A percentile compares a stretch with the other conserved stretches of the same genome.
phyloP scores from a whole-genome alignment of 1,140 invertebrate species.

The Sitobion miscanthi region DNA sequence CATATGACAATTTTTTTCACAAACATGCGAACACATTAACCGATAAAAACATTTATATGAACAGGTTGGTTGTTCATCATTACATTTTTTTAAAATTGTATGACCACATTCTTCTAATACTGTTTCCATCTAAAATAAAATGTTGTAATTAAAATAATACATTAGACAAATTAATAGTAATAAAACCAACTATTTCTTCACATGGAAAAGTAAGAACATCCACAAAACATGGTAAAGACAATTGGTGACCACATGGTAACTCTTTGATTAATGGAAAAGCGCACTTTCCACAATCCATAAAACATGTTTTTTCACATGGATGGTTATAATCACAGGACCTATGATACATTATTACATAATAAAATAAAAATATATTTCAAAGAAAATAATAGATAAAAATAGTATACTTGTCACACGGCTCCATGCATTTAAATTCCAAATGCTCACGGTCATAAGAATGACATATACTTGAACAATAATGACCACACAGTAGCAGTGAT shows the following conservation, averaged over 20 bases:
- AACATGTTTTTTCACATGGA: constrained; percentile 65
- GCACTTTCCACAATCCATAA: constrained; percentile 64
- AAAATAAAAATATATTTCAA: background rate
- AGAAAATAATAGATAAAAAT: background rate
- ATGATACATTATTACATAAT: background rate
- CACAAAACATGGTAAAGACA: constrained; percentile 62
- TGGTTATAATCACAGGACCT: constrained; percentile 64
- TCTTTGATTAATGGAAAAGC: constrained; percentile 61
- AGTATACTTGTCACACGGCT: constrained; percentile 62
- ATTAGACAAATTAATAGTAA: constrained; percentile 25
- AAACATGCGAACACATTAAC: constrained; percentile 60
- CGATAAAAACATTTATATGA: constrained; percentile 46
- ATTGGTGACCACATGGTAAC: constrained; percentile 65
- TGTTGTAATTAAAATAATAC: background rate
- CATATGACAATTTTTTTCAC: constrained; percentile 58
- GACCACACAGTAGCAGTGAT: constrained; percentile 64
- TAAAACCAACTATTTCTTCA: constrained; percentile 60
- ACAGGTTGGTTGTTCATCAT: constrained; percentile 27
- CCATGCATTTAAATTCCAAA: constrained; percentile 62
- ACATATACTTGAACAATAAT: constrained; percentile 67
- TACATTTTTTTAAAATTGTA: constrained; percentile 59
- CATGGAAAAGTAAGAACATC: constrained; percentile 62
- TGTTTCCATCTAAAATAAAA: background rate
- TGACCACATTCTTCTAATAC: constrained; percentile 64
- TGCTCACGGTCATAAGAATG: constrained; percentile 66